Evolutionary conservation across 2,888 invertebrate genomes (phyloP).

Genomic region (Orthonychiurus folsomi): DNA sequence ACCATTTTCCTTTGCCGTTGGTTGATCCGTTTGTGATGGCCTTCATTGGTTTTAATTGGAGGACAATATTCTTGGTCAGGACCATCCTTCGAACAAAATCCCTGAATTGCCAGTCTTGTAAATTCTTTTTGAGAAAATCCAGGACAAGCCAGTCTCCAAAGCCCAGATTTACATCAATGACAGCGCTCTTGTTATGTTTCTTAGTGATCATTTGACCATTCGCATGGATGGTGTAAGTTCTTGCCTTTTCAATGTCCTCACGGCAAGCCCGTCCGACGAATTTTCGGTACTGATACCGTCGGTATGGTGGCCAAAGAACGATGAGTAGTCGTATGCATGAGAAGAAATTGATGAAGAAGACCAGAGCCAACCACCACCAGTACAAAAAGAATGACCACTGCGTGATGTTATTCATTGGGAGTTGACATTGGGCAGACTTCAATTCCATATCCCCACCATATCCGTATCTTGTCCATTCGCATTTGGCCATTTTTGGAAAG

Average conservation of each 20-base stretch:
- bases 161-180: constrained; percentile 15
- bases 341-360: constrained; percentile 15
- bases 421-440: constrained; percentile 20
- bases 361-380: constrained; percentile 22
- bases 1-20: neutral
- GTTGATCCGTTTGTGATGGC: neutral
- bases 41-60: constrained; percentile 17
- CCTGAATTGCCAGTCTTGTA: constrained; percentile 20
- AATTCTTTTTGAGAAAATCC: constrained; percentile 17
- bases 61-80: constrained; percentile 17
- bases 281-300: constrained; percentile 14
- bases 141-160: constrained; percentile 23
- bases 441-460: constrained; percentile 14
- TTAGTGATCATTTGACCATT: neutral
- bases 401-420: constrained; percentile 25
- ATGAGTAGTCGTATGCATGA: constrained; percentile 13
- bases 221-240: constrained; percentile 8
- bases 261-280: constrained; percentile 19
- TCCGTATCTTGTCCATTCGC: constrained; percentile 22
- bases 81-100: constrained; percentile 19
- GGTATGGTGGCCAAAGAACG: constrained; percentile 10
- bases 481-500: constrained; percentile 25
- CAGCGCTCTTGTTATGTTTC: neutral
- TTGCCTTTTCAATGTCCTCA: constrained; percentile 18
- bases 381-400: constrained; percentile 23